These are phyloP conservation scores for Gallinago media DNA, from an alignment of 2,113 vertebrate species.

Conservation along the genomic window DNA sequence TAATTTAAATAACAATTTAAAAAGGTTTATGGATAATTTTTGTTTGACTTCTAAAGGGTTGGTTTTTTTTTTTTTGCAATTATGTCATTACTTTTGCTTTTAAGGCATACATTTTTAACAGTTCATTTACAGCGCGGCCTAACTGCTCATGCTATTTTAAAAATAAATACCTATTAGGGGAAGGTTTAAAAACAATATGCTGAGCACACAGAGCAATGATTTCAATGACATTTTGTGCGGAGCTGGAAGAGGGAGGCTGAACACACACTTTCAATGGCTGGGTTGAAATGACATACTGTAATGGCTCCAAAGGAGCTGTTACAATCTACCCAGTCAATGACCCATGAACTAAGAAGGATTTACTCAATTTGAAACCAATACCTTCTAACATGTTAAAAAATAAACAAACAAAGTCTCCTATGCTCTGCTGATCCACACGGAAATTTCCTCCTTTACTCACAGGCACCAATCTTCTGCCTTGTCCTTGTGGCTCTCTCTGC, in stretches of 20 bases:
- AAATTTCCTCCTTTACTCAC: background rate
- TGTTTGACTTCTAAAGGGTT: background rate
- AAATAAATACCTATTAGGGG: background rate
- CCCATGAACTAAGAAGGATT: slow-evolving; percentile 56
- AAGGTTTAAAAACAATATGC: slow-evolving; percentile 21
- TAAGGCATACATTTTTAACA: background rate
- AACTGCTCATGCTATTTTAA: background rate
- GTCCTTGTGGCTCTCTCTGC: background rate
- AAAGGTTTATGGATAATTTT: background rate
- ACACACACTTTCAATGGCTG: background rate
- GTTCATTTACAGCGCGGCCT: background rate
- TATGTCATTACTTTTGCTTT: background rate
- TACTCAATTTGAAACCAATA: slow-evolving; percentile 45
- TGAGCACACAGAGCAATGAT: background rate
- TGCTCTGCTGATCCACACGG: background rate
- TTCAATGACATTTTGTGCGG: slow-evolving; percentile 2
- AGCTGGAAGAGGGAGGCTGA: background rate
- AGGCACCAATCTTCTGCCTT: background rate
- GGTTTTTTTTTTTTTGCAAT: background rate
- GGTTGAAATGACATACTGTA: slow-evolving; percentile 45
- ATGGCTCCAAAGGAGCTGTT: slow-evolving; percentile 18
- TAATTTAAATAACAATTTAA: background rate
- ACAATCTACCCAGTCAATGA: slow-evolving; percentile 57
- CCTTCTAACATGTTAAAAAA: slow-evolving; percentile 46
- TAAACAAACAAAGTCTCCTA: slow-evolving; percentile 7